These are phyloP conservation scores for Lycocorax pyrrhopterus DNA, from an alignment of 2,113 vertebrate species.

Conservation along the genomic window DNA sequence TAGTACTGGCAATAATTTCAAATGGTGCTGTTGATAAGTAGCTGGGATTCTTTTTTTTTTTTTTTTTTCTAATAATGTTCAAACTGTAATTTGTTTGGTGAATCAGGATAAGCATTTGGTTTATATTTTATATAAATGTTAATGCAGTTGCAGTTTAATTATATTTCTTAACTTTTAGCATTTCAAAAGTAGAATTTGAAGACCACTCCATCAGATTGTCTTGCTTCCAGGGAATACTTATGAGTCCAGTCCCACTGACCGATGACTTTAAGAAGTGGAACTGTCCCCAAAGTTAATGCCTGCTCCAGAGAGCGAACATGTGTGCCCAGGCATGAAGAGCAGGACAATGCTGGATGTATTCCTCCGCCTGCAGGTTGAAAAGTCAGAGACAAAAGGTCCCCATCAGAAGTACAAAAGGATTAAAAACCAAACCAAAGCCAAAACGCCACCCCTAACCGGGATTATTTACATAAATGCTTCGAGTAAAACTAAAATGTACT, in stretches of 20 bases:
- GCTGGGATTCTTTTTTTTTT: slow-evolving; percentile 47
- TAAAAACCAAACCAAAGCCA: not conserved
- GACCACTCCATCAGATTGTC: slow-evolving; percentile 69
- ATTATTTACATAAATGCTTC: not conserved
- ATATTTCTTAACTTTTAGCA: slow-evolving; percentile 90
- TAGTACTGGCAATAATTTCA: slow-evolving; percentile 95
- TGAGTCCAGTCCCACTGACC: not conserved
- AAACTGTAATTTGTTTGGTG: slow-evolving; percentile 98
- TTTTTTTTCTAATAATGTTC: slow-evolving; percentile 79
- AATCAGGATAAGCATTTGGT: slow-evolving; percentile 97
- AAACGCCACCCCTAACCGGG: not conserved
- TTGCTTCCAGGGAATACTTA: slow-evolving; percentile 59
- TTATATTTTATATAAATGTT: slow-evolving; percentile 96
- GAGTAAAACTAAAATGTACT: not conserved
- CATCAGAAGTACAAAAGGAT: not conserved
- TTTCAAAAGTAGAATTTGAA: slow-evolving; percentile 72
- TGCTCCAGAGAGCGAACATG: not conserved
- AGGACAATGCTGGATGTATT: not conserved
- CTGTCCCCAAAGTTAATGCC: slow-evolving; percentile 36
- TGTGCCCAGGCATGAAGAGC: not conserved
- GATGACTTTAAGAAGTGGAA: slow-evolving; percentile 42
- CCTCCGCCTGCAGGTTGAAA: not conserved
- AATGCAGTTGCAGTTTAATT: slow-evolving; percentile 89
- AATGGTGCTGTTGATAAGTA: slow-evolving; percentile 98
- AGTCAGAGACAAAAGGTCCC: not conserved